Base-by-base conservation (phyloP, 2,888 invertebrate genomes). In the Nebria salina region DNA sequence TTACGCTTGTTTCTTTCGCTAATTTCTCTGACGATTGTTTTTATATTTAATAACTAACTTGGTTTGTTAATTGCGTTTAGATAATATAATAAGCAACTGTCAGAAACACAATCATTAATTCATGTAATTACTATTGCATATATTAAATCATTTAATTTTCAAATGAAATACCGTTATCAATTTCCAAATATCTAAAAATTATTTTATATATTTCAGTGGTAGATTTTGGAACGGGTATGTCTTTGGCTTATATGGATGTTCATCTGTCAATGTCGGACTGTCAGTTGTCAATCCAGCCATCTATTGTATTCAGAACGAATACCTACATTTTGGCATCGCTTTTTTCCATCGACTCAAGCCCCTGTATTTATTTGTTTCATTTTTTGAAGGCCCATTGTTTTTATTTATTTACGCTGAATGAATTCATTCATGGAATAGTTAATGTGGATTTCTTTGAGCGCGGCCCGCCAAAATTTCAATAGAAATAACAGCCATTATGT, bases 301-400 rank as follows among this genome's bases (percentile, higher is more conserved):
- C 81, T 72, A 81, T 81, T 81, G 81, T 81, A 81, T 81, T 81
- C 81, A 81, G 81, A 76, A 81, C 65, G 26, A 66, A 26, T 9
- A 9, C 34, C 41, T n/a, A 41, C 75, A 81, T 81, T 81, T 76
- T 81, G 75, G 81, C 81, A 81, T 81, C 81, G 81, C 72, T 76
- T 34, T 34, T 75, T 72, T 72, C 66, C 66, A 25, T 34, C 64
- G 72, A 43, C 64, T 81, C 81, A 76, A 76, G 76, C 42, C 41
- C 68, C 75, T 75, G 75, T 80, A 74, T 66, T 74, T 75, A 75
- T 80, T 75, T 75, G 79, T 75, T 54, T 54, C 13, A 54, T 54
- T 54, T 54, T 54, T 54, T 54, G 7, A 13, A 54, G 54, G 54
- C 54, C 54, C 54, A 54, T 54, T 54, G 54, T 54, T 54, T 54